A percentile compares a stretch with the other conserved stretches of the same genome.
phyloP scores from a whole-genome alignment of 2,888 invertebrate genomes.

The Alcis repandata region DNA sequence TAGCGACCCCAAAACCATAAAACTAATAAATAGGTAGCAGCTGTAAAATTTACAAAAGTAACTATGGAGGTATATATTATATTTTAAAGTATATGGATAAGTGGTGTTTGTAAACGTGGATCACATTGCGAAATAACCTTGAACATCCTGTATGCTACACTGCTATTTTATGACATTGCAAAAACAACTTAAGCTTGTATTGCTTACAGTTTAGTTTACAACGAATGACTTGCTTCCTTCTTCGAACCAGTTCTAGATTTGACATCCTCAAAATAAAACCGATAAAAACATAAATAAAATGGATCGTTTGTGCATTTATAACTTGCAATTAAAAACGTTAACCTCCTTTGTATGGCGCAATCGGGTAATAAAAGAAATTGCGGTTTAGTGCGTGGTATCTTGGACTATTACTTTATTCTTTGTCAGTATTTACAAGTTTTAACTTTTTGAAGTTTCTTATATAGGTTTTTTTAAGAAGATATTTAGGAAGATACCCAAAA shows the following conservation, averaged over 20 bases:
- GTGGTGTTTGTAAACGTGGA: too few relatives aligned
- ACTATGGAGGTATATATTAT: too few relatives aligned
- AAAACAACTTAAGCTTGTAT: neutral
- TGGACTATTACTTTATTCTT: neutral
- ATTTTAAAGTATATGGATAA: too few relatives aligned
- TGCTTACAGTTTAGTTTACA: neutral
- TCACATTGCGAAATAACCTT: too few relatives aligned
- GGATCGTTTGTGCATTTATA: slow-evolving; percentile 8
- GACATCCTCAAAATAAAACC: slow-evolving; percentile 21
- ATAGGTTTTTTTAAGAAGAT: too few relatives aligned
- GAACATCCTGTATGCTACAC: too few relatives aligned
- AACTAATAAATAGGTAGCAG: too few relatives aligned
- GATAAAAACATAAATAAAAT: slow-evolving; percentile 14
- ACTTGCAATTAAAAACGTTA: slow-evolving; percentile 30
- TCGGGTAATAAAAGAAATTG: slow-evolving; percentile 16
- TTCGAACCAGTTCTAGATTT: slow-evolving; percentile 27
- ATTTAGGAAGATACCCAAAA: too few relatives aligned
- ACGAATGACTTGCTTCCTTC: slow-evolving; percentile 27
- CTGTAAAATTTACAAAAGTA: too few relatives aligned
- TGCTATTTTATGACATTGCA: too few relatives aligned
- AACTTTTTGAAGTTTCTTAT: too few relatives aligned
- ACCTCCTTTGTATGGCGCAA: slow-evolving; percentile 13
- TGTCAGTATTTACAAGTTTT: neutral
- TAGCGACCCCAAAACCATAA: too few relatives aligned
- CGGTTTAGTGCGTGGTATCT: neutral